Base-by-base conservation (phyloP, 2,113 vertebrate genomes). In the Amphiprion ocellaris region DNA sequence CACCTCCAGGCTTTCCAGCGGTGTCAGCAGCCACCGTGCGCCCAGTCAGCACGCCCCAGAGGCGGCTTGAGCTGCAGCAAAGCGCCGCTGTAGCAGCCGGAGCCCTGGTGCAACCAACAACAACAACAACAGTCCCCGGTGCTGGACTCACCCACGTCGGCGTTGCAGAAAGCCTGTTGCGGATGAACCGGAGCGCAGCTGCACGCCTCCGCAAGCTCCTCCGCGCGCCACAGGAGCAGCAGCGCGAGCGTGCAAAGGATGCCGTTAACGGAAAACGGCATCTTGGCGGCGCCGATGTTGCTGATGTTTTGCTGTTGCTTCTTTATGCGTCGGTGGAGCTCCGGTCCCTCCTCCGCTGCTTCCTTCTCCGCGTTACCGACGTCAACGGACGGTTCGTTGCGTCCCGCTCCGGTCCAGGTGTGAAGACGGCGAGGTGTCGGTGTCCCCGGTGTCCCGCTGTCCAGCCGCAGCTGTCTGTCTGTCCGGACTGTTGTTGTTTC, bases 121-220 rank as follows among this genome's bases (percentile, higher is more conserved):
- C 81, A 84, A 59, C 77, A 67, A 11, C 69, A 61, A 19, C 58
- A 70, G 65, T 33, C 41, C 5, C 62, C 50, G 58, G 26, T 7
- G 75, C 56, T 46, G 26, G 28, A 92, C 97, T 98, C 94, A 98
- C 97, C 97, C 89, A 98, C 90, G 77, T 98, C 97, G 44, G 97
- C 96, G 92, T 98, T 97, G 95, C 97, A 98, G 95, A 98, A 97
- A 77, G 97, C 97, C 96, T 98, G 97, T 93, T 98, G 97, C 91
- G 97, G 97, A 85, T 98, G 97, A 12, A 97, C 96, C 44, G 97
- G 97, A 49, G 97, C 97, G 90, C 97, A 98, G 94, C 97, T 98
- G 95, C 97, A 98, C 58, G 97, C 97, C 70, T 96, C 96, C 83
- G 94, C 90, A 33, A 94, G 92, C 90, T 96, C 94, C 74, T 94